Percentiles rank a stretch among this genome's conserved stretches.
These are phyloP conservation scores for Dione juno DNA, from an alignment of 2,888 invertebrate species.

Conservation along the genomic window DNA sequence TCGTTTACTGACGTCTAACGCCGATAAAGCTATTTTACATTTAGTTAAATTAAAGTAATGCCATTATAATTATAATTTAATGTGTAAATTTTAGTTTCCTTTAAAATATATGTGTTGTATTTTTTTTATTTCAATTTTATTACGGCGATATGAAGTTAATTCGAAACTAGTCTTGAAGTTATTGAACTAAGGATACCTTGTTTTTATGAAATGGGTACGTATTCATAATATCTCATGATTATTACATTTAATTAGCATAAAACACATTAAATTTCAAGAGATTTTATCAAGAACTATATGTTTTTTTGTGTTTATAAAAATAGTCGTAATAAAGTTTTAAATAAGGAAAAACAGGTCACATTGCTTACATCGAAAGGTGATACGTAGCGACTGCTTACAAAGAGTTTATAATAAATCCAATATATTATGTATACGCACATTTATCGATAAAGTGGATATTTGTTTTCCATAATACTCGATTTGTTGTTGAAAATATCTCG, in stretches of 20 bases:
- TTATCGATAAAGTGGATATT: not conserved
- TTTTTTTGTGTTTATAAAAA: conserved; percentile 4
- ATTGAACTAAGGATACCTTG: conserved; percentile 20
- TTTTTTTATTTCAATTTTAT: not conserved
- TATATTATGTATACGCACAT: not conserved
- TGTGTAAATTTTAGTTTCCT: not conserved
- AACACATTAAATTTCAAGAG: not conserved
- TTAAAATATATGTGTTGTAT: not conserved
- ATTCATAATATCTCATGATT: conserved; percentile 7
- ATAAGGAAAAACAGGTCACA: conserved; percentile 30
- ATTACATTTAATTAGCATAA: conserved; percentile 18
- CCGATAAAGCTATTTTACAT: conserved; percentile 8
- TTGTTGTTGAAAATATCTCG: not conserved
- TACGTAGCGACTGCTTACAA: conserved; percentile 1
- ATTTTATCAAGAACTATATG: not conserved
- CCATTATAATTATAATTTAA: not conserved
- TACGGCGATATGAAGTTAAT: not conserved
- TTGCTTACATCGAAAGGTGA: conserved; percentile 11
- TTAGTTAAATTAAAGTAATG: not conserved
- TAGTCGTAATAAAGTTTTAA: conserved; percentile 1
- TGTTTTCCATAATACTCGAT: not conserved
- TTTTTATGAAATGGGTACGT: conserved; percentile 26
- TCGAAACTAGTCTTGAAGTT: conserved; percentile 16
- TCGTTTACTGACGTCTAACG: conserved; percentile 17
- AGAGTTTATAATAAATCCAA: not conserved